phyloP scores from a whole-genome alignment of 2,797 vertebrate genomes.

The Natrix natrix region DNA sequence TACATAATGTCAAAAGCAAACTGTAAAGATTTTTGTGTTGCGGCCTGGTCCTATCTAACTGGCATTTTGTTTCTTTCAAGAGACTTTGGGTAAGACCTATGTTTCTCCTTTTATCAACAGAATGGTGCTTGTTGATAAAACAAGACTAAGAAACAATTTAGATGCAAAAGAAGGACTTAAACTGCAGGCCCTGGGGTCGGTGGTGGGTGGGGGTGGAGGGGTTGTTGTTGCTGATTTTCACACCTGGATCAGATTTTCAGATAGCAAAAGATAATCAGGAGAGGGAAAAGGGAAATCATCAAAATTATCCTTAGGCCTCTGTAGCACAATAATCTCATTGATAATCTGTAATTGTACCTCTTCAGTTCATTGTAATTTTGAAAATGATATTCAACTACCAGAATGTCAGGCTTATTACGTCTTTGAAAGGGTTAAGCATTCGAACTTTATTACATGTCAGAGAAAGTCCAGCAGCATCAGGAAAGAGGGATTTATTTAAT shows the following conservation, averaged over 20 bases:
- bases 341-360: neutral
- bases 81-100: neutral
- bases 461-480: neutral
- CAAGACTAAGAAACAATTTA: neutral
- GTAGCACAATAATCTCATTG: neutral
- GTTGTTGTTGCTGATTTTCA: neutral
- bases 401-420: neutral
- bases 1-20: neutral
- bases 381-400: neutral
- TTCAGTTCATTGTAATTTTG: neutral
- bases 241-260: neutral
- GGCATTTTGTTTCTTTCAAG: neutral
- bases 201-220: no score
- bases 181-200: neutral
- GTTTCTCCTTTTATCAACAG: neutral
- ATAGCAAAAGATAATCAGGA: neutral
- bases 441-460: conserved; percentile 8
- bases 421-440: neutral
- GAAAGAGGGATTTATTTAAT: conserved; percentile 6
- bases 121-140: neutral
- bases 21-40: neutral
- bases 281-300: neutral
- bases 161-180: neutral
- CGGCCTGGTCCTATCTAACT: neutral
- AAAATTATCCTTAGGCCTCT: neutral